Base-by-base conservation (phyloP, 2,888 invertebrate species). In the Amphipoea oculea region DNA sequence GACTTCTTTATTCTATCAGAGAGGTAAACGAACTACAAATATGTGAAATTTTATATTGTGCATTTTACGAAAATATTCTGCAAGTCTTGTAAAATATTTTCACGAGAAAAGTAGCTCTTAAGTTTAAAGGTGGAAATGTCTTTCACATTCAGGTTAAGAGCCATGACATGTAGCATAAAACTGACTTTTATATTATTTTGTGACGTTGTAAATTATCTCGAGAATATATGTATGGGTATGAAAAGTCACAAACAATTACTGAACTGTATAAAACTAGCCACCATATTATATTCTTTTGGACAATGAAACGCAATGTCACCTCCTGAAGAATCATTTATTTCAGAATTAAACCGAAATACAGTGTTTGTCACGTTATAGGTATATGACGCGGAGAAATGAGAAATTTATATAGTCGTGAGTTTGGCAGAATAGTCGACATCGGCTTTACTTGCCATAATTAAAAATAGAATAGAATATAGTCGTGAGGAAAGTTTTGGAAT, bases 11-110 rank as follows among this genome's bases (percentile, higher is more conserved):
- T 40, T 3, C 29, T 29, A 29, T 29, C 14, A 62, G n/a, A 45
- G 12, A 67, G 9, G 73, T 40, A 17, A 68, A 29, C 54, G 54
- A 73, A 45, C 54, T 54, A 36, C 36, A 9, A 29, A 54, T 29
- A 45, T 4, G 23, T 54, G 36, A 1, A 12, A 72, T 36, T 71
- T 54, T 79, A 48, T 54, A 3, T 6, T 5, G 36, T 40, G 7
- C 12, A 68, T 67, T 79, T 60, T 11, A 67, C 20, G 45, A 70
- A 48, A 79, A 67, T 67, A 1, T 72, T 79, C 17, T 79, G 5
- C 17, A 9, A 40, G 20, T 40, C 54, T 48, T 42, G 69, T 63
- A 57, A 57, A 74, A 81, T 57, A 74, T 81, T 81, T 81, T 74
- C 42, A 60, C 1, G 14, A 51, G 42, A 70, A 71, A 57, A 45